Evolutionary conservation across 2,113 vertebrate species (phyloP).

Genomic region (Danio rerio): DNA sequence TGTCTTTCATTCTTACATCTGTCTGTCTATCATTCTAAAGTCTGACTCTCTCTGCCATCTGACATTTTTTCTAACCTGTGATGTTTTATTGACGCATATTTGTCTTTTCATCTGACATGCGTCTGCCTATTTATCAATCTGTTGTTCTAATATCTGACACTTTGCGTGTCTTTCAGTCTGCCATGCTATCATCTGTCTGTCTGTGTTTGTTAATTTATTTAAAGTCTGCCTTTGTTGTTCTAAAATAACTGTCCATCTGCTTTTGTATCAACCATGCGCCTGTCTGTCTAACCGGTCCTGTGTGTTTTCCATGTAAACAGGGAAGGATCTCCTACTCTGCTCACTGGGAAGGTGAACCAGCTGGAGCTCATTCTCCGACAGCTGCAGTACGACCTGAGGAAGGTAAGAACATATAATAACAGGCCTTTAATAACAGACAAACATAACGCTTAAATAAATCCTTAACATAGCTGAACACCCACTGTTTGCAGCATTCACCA

Average conservation of each 20-base stretch:
- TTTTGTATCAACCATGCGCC: neutral
- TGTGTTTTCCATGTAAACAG: constrained; percentile 64
- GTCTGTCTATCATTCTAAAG: neutral
- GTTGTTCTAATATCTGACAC: no score
- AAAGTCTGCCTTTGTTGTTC: neutral
- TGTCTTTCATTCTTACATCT: neutral
- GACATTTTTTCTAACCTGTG: neutral
- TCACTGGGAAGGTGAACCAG: constrained; percentile 88
- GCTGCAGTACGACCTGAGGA: constrained; percentile 83
- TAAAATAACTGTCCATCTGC: neutral
- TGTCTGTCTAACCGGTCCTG: neutral
- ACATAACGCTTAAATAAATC: constrained; percentile 4
- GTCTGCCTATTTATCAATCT: no score
- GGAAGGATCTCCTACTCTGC: constrained; percentile 74
- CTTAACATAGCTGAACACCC: neutral
- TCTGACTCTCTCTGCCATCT: neutral
- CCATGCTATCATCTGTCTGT: neutral
- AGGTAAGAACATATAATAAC: constrained; percentile 70
- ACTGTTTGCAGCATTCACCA: neutral
- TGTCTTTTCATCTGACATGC: no score
- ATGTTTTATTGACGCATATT: no score
- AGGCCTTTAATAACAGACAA: neutral
- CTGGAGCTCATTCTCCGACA: constrained; percentile 85
- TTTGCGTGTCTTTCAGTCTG: no score
- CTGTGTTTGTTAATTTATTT: neutral